A percentile compares a stretch with the other conserved stretches of the same genome.
These are phyloP conservation scores for Datnioides undecimradiatus DNA, from an alignment of 2,113 vertebrate genomes.

Conservation along the genomic window DNA sequence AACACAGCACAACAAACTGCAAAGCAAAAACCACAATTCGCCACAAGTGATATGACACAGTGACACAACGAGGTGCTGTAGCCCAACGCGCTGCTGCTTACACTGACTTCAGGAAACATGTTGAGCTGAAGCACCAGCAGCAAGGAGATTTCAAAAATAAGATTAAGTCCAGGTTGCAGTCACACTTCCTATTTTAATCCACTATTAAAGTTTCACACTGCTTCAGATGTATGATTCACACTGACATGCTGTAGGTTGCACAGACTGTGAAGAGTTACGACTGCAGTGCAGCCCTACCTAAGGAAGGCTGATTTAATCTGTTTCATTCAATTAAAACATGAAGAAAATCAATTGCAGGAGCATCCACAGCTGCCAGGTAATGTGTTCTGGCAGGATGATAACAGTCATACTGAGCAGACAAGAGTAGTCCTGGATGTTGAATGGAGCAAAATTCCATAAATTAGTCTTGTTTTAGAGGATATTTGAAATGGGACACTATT, in stretches of 20 bases:
- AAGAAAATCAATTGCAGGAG: not conserved
- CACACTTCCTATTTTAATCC: not conserved
- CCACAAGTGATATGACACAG: not conserved
- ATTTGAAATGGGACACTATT: not conserved
- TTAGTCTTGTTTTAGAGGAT: not conserved
- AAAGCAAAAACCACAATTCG: not conserved
- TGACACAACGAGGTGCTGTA: not conserved
- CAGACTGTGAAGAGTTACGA: not conserved
- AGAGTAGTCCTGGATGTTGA: not conserved
- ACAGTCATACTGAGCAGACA: not conserved
- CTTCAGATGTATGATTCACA: slow-evolving; percentile 1
- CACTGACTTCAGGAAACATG: too few species aligned
- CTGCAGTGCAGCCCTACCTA: not conserved
- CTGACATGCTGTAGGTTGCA: not conserved
- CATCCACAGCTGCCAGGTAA: not conserved
- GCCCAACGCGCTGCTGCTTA: not conserved
- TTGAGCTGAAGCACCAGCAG: not conserved
- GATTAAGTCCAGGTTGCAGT: not conserved
- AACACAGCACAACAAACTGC: not conserved
- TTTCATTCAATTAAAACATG: slow-evolving; percentile 7
- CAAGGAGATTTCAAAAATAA: not conserved
- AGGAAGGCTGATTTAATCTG: not conserved
- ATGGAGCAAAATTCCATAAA: not conserved
- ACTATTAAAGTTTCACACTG: slow-evolving; percentile 1
- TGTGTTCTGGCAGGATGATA: not conserved